These are phyloP conservation scores for Rosalia funebris DNA, from an alignment of 2,888 invertebrate species.

Conservation along the genomic window DNA sequence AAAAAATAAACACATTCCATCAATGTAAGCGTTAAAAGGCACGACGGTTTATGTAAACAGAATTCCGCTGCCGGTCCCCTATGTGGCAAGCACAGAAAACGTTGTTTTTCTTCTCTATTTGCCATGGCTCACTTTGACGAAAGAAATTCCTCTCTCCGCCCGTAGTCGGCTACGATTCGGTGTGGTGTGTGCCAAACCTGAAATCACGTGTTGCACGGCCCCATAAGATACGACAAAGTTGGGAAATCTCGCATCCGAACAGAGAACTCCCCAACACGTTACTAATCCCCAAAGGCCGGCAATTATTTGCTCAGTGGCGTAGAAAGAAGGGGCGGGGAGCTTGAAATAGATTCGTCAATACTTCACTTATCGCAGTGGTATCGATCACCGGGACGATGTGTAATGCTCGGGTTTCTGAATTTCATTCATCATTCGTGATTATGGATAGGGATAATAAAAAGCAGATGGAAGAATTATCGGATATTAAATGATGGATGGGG, in stretches of 20 bases:
- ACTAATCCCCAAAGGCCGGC: slow-evolving; percentile 59
- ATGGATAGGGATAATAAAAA: slow-evolving; percentile 24
- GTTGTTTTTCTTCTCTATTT: no score
- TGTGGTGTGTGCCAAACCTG: slow-evolving; percentile 6
- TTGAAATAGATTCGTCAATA: slow-evolving; percentile 59
- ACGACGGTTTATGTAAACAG: no score
- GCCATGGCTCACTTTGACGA: no score
- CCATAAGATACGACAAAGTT: slow-evolving; percentile 25
- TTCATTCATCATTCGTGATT: slow-evolving; percentile 28
- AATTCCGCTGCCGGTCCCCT: no score
- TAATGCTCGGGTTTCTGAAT: slow-evolving; percentile 24
- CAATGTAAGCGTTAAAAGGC: no score
- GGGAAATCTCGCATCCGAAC: slow-evolving; percentile 34
- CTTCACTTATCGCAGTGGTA: slow-evolving; percentile 44
- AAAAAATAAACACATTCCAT: no score
- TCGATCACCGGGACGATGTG: slow-evolving; percentile 36
- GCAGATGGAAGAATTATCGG: slow-evolving; percentile 4
- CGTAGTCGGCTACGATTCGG: no score
- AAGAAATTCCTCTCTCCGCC: no score
- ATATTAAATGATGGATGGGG: slow-evolving; percentile 26
- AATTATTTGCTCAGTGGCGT: slow-evolving; percentile 62
- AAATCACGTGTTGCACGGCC: slow-evolving; percentile 30
- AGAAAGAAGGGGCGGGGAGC: slow-evolving; percentile 55
- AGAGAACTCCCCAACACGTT: slow-evolving; percentile 55
- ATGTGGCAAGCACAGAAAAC: no score